Evolutionary conservation across 2,113 vertebrate species (phyloP).

Genomic region (Elgaria multicarinata): DNA sequence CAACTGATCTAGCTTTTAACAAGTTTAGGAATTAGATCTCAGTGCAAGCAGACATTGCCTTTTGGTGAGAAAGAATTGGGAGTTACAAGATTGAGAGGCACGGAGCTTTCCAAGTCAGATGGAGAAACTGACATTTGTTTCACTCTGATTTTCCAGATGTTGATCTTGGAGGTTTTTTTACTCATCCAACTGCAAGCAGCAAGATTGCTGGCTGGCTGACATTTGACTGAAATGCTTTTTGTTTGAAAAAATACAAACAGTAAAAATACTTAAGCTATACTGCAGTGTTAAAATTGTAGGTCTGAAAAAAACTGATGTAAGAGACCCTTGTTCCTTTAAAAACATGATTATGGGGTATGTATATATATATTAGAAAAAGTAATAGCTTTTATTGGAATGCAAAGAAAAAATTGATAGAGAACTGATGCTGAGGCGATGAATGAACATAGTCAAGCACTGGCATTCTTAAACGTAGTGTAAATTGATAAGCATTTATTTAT

Average conservation of each 20-base stretch:
- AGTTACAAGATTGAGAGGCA: background rate
- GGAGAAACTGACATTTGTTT: background rate
- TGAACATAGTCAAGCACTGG: background rate
- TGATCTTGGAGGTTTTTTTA: background rate
- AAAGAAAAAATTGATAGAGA: background rate
- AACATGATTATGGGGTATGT: background rate
- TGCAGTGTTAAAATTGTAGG: background rate
- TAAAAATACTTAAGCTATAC: conserved; percentile 32
- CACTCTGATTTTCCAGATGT: conserved; percentile 16
- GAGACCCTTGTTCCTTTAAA: background rate
- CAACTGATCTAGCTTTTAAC: background rate
- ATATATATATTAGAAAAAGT: background rate
- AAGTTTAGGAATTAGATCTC: background rate
- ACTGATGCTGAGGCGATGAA: background rate
- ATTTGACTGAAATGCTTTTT: conserved; percentile 41
- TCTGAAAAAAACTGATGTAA: background rate
- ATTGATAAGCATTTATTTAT: background rate
- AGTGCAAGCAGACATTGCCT: background rate
- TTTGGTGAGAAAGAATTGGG: background rate
- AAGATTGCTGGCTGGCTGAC: conserved; percentile 8
- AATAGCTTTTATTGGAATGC: background rate
- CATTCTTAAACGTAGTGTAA: background rate
- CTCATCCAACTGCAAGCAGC: background rate
- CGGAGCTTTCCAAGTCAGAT: background rate
- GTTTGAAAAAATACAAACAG: conserved; percentile 25